Evolutionary conservation across 2,888 invertebrate species (phyloP).

Genomic region (Eristalis pertinax): DNA sequence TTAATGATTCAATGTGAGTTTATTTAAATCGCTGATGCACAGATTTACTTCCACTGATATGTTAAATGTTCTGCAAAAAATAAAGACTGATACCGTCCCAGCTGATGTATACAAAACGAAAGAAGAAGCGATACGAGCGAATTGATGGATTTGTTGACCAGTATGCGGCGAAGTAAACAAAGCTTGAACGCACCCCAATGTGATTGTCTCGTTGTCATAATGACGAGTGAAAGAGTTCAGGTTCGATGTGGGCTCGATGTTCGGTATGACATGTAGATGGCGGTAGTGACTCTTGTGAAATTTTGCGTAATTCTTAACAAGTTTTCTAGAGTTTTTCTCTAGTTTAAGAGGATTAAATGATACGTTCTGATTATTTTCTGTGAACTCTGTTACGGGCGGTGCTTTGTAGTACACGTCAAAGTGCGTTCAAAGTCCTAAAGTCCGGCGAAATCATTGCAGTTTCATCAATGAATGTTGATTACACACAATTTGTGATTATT

Average conservation of each 20-base stretch:
- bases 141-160: constrained; percentile 48
- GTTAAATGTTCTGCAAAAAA: constrained; percentile 38
- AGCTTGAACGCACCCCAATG: constrained; percentile 29
- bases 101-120: constrained; percentile 66
- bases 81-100: constrained; percentile 41
- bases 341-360: too few species aligned
- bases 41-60: constrained; percentile 11
- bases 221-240: constrained; percentile 9
- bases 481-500: too few species aligned
- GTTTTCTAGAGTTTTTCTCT: too few species aligned
- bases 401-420: too few species aligned
- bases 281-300: background rate
- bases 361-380: too few species aligned
- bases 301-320: background rate
- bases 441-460: too few species aligned
- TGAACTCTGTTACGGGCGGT: too few species aligned
- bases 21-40: background rate
- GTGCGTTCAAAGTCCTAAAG: too few species aligned
- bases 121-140: constrained; percentile 23
- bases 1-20: constrained; percentile 7
- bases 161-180: constrained; percentile 54
- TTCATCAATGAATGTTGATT: too few species aligned
- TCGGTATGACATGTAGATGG: background rate
- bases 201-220: background rate
- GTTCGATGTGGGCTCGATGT: background rate